These are phyloP conservation scores for Pristiophorus japonicus DNA, from an alignment of 2,113 vertebrate species.

Conservation along the genomic window DNA sequence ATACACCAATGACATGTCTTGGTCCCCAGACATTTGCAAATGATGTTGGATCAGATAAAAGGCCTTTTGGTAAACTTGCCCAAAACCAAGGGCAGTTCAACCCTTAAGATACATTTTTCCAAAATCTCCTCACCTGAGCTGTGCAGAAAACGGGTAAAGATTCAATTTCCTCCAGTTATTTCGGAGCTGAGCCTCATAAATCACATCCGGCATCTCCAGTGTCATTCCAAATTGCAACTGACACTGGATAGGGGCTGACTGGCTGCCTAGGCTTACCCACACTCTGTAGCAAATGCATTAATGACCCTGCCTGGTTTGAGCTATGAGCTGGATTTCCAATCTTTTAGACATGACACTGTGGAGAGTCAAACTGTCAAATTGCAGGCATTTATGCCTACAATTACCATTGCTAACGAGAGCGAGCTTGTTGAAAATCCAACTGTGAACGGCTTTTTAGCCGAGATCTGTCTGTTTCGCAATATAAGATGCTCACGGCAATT, in stretches of 20 bases:
- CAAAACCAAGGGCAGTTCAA: neutral
- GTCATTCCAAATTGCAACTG: conserved; percentile 19
- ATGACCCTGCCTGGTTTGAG: neutral
- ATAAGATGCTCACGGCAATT: neutral
- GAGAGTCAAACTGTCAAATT: conserved; percentile 12
- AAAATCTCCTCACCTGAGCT: neutral
- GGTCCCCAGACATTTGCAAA: neutral
- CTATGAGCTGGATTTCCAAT: neutral
- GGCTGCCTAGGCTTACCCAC: neutral
- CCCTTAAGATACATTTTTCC: conserved; percentile 19
- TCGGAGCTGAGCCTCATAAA: conserved; percentile 16
- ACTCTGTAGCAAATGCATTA: conserved; percentile 12
- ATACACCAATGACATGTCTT: conserved; percentile 6
- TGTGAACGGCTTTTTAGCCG: neutral
- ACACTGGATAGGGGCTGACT: conserved; percentile 22
- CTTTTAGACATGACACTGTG: neutral
- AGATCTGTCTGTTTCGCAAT: neutral
- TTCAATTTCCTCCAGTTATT: neutral
- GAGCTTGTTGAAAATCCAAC: neutral
- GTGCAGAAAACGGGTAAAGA: neutral
- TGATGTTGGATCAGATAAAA: conserved; percentile 27
- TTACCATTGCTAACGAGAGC: conserved; percentile 23
- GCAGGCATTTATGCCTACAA: neutral
- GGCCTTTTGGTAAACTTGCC: conserved; percentile 12
- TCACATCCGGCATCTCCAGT: neutral